Base-by-base conservation (phyloP, 2,888 invertebrate species). In the Drosophila hawaiiensis region DNA sequence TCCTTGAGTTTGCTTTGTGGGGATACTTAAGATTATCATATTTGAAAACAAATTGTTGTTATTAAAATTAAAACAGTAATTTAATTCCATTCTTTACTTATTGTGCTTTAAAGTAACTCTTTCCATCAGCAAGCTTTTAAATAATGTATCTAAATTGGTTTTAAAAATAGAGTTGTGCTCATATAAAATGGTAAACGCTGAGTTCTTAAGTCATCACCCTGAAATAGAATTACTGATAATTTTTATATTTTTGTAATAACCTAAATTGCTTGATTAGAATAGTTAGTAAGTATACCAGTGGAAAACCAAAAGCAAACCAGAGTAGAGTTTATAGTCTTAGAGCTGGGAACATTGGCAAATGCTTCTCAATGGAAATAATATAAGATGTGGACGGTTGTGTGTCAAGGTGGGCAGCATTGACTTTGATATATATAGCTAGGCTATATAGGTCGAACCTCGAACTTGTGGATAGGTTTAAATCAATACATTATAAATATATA, bases 401-500 rank as follows among this genome's bases (percentile, higher is more conserved):
- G 84, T 75, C 87, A 84, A 82, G 83, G 71, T 35, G 16, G 35
- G 0, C n/a, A 37, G 9, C 47, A 14, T 55, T 80, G 89, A 80
- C 93, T 73, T 88, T 85, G 71, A 83, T n/a, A 41, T 22, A 22
- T 43, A 41, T 41, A 41, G 10, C 1, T 41, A n/a, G 10, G 4
- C 10, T 22, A 41, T 55, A 43, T 62, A 52, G 49, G 41, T 56
- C 29, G 49, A 31, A 2, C 65, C 43, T 49, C 49, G 35, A 70
- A 49, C 29, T 62, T 69, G 55, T 47, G 49, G 31, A 29, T 43
- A 55, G 49, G 49, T 53, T 67, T 64, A 52, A 94, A 80, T 78
- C 84, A 69, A 88, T 89, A 75, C 3, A 43, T 49, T 55, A 88
- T 87, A 63, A 80, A 84, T 89, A 66, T 56, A 52, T 73, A 72